These are phyloP conservation scores for Choloepus hoffmanni DNA, from an alignment of 2,113 vertebrate species.

Conservation along the genomic window DNA sequence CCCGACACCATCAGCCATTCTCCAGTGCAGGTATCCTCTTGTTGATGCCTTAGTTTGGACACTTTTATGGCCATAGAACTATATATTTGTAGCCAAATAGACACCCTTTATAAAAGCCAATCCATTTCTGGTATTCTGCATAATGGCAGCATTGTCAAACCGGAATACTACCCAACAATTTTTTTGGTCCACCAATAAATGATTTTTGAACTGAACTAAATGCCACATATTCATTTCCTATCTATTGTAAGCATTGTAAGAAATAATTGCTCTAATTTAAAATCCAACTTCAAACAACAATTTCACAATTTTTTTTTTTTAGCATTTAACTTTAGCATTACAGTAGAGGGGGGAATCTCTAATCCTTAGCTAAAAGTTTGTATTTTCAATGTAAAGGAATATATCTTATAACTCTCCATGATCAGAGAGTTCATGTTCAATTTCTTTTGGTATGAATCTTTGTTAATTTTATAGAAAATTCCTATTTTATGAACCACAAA, in stretches of 20 bases:
- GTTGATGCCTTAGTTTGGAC: no score
- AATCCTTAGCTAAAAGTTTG: background rate
- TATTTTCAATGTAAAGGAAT: background rate
- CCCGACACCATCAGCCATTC: no score
- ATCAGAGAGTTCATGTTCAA: background rate
- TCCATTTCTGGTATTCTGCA: no score
- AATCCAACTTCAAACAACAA: background rate
- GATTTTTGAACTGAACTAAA: background rate
- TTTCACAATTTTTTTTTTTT: background rate
- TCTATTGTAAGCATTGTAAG: background rate
- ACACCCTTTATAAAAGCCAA: no score
- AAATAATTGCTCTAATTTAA: background rate
- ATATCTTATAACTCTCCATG: background rate
- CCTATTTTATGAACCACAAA: background rate
- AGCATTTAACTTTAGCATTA: background rate
- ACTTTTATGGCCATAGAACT: no score
- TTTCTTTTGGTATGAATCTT: constrained; percentile 24
- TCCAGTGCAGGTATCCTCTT: no score
- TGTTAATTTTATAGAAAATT: background rate
- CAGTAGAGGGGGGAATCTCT: background rate
- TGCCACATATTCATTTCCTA: background rate
- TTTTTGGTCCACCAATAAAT: background rate
- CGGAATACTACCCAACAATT: no score
- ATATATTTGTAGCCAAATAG: no score
- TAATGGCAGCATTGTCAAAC: no score